Percentiles rank a stretch among this genome's conserved stretches.
These are phyloP conservation scores for Orgyia antiqua DNA, from an alignment of 2,888 invertebrate species.

Conservation along the genomic window DNA sequence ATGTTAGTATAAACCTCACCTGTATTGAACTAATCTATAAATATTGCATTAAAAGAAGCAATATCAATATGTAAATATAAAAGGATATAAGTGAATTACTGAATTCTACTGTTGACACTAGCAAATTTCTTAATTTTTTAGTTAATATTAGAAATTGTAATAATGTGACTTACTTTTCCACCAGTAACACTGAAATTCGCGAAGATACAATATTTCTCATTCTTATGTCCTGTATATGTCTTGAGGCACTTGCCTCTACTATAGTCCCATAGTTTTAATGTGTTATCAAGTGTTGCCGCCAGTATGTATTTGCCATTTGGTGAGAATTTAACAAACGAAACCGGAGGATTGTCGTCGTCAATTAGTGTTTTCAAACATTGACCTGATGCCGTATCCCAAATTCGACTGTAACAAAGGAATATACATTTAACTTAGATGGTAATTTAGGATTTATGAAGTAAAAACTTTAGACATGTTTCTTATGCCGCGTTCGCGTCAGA, in stretches of 20 bases:
- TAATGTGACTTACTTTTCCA: constrained; percentile 87
- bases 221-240: constrained; percentile 98
- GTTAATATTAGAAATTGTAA: no score
- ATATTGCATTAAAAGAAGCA: no score
- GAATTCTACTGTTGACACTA: no score
- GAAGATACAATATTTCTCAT: constrained; percentile 99
- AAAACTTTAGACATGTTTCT: no score
- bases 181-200: constrained; percentile 99
- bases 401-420: constrained; percentile 83
- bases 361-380: constrained; percentile 99
- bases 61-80: no score
- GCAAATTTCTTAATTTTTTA: no score
- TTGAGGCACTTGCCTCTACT: constrained; percentile 99
- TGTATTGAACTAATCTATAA: no score
- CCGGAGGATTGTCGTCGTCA: constrained; percentile 99
- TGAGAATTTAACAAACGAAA: constrained; percentile 99
- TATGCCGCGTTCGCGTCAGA: no score
- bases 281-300: constrained; percentile 98
- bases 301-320: constrained; percentile 99
- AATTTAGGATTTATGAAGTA: not conserved
- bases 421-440: not conserved
- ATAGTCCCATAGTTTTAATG: constrained; percentile 99
- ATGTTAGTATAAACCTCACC: no score
- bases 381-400: constrained; percentile 99
- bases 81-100: no score